A percentile compares a stretch with the other conserved stretches of the same genome.
Conservation (phyloP, 2,113 vertebrate species). For the Diglossa brunneiventris region DNA sequence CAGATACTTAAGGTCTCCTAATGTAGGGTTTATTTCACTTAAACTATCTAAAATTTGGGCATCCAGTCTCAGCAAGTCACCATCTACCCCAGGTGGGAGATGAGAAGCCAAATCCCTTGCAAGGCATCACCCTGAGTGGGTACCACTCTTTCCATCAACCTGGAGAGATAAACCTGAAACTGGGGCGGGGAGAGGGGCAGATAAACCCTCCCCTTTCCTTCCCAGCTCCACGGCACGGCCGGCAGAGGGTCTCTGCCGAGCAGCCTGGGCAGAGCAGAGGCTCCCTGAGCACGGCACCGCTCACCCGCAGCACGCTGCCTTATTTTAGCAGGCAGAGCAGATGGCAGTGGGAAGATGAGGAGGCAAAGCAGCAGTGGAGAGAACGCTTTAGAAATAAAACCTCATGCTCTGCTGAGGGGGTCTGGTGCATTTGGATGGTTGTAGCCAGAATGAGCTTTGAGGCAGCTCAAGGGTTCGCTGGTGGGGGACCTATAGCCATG, state of each 20-base stretch:
- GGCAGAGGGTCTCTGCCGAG: background rate
- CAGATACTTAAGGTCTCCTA: background rate
- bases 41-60: background rate
- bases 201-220: background rate
- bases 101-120: background rate
- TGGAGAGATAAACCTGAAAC: background rate
- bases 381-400: constrained; percentile 20
- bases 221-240: background rate
- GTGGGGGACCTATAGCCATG: background rate
- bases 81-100: background rate
- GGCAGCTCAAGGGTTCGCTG: background rate
- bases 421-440: background rate
- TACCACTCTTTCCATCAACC: background rate
- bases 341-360: constrained; percentile 54
- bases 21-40: background rate
- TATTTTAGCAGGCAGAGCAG: constrained; percentile 55
- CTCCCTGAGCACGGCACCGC: background rate
- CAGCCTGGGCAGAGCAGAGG: background rate
- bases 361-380: background rate
- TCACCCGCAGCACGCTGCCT: background rate
- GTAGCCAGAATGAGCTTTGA: background rate
- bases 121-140: background rate
- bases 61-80: background rate
- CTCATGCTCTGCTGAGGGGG: background rate
- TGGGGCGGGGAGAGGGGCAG: rapidly evolving